Percentiles rank a stretch among this genome's conserved stretches.
Conservation (phyloP, 2,888 invertebrate genomes). For the Zele albiditarsus region DNA sequence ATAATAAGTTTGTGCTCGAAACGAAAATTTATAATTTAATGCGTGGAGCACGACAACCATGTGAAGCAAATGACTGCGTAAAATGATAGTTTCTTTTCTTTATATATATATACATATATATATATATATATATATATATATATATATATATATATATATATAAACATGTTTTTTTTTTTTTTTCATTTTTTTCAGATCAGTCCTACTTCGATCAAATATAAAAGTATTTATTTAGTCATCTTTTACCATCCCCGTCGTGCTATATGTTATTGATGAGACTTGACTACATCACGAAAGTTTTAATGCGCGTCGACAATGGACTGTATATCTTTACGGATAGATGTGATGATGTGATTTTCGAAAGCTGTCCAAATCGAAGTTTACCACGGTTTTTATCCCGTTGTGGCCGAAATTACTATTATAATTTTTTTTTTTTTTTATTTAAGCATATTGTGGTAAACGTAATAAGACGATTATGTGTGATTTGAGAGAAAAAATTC, state of each 20-base stretch:
- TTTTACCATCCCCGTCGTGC: not conserved
- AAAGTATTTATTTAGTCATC: not conserved
- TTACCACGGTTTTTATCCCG: not conserved
- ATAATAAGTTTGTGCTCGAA: not conserved
- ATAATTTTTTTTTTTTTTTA: not conserved
- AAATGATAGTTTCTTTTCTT: not conserved
- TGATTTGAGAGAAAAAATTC: not conserved
- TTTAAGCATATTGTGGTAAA: not conserved
- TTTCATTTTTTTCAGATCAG: not conserved
- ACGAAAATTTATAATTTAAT: not conserved
- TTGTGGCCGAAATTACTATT: not conserved
- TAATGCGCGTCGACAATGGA: constrained; percentile 46
- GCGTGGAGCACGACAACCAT: not conserved
- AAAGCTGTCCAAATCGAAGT: constrained; percentile 39
- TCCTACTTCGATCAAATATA: not conserved
- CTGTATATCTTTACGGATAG: constrained; percentile 67
- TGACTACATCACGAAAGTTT: not conserved
- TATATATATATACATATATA: not conserved
- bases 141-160: too few species aligned
- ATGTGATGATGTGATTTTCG: constrained; percentile 53
- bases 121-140: too few species aligned
- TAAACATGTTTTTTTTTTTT: not conserved
- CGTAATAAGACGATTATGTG: not conserved
- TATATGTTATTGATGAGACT: not conserved
- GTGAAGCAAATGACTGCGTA: not conserved